Conservation (phyloP, 2,888 invertebrate species). For the Keiferia lycopersicella region DNA sequence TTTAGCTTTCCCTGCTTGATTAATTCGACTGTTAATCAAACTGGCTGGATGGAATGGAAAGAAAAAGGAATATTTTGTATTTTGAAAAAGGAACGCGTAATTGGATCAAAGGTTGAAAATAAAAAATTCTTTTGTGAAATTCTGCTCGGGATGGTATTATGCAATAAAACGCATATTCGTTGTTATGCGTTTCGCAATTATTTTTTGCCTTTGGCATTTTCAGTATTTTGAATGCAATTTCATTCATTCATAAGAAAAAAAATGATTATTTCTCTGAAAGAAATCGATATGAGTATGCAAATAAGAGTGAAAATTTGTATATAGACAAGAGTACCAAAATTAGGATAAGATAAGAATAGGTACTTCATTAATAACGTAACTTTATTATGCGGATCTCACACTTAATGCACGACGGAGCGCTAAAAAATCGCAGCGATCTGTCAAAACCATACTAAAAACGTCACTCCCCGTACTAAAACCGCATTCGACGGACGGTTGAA, state of each 20-base stretch:
- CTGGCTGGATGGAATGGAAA: conserved; percentile 34
- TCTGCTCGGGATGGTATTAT: conserved; percentile 37
- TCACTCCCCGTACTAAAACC: too few species aligned
- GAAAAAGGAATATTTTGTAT: conserved; percentile 47
- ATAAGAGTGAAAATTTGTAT: too few species aligned
- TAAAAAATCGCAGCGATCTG: too few species aligned
- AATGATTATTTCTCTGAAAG: background rate
- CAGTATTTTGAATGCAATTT: background rate
- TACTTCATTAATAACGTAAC: too few species aligned
- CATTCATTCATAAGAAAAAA: background rate
- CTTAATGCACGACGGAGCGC: too few species aligned
- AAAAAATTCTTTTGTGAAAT: conserved; percentile 42
- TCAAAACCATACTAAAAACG: too few species aligned
- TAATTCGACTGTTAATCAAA: conserved; percentile 62
- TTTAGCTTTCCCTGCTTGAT: conserved; percentile 44
- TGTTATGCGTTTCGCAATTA: conserved; percentile 44
- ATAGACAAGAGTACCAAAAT: too few species aligned
- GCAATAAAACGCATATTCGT: conserved; percentile 30
- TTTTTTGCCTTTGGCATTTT: conserved; percentile 30
- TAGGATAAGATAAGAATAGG: too few species aligned
- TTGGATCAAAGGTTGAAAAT: conserved; percentile 51
- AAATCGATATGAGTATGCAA: background rate
- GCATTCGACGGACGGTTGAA: too few species aligned
- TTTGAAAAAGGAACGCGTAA: conserved; percentile 50
- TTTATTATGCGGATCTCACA: too few species aligned